phyloP scores from a whole-genome alignment of 2,113 vertebrate genomes.

The Clupea harengus region DNA sequence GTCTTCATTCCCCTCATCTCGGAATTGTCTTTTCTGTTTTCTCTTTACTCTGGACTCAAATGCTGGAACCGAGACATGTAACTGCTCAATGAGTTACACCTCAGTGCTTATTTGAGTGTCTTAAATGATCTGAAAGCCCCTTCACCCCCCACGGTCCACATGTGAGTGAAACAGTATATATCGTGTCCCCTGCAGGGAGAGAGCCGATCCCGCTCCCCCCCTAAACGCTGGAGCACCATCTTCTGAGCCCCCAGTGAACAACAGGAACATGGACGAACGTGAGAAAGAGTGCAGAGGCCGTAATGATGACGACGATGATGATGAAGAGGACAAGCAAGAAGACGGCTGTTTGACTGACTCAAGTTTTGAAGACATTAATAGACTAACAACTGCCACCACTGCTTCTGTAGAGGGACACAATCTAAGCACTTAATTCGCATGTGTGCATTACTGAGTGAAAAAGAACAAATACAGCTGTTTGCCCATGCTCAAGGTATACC shows the following conservation, averaged over 20 bases:
- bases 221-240: constrained; percentile 80
- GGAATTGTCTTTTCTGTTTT: background rate
- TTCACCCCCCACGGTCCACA: background rate
- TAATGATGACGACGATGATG: constrained; percentile 34
- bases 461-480: background rate
- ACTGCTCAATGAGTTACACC: background rate
- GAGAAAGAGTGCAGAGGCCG: constrained; percentile 32
- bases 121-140: background rate
- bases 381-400: constrained; percentile 60
- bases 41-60: background rate
- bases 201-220: constrained; percentile 70
- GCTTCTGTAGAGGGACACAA: constrained; percentile 48
- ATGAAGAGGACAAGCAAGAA: constrained; percentile 28
- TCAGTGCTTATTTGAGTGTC: constrained; percentile 2
- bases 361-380: constrained; percentile 63
- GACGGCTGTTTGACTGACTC: constrained; percentile 53
- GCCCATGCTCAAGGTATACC: background rate
- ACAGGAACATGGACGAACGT: constrained; percentile 21
- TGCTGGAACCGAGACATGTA: background rate
- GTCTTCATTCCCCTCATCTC: background rate
- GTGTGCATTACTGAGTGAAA: background rate
- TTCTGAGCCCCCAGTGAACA: constrained; percentile 64
- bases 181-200: constrained; percentile 63
- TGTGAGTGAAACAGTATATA: background rate
- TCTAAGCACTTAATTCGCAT: constrained; percentile 34